Conservation (phyloP, 2,113 vertebrate genomes). For the Halcyon senegalensis region DNA sequence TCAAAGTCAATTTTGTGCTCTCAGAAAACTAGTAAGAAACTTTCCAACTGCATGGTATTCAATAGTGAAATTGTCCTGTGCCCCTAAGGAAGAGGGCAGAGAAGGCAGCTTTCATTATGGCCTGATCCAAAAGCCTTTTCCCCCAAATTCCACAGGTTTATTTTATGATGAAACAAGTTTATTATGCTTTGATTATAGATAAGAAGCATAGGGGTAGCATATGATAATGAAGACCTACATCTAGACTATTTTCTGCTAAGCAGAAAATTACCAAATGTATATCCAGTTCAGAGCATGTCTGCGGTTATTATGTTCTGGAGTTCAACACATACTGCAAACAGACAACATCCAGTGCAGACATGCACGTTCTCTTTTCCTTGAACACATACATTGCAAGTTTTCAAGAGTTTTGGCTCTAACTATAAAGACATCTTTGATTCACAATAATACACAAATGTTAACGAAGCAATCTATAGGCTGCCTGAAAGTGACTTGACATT, state of each 20-base stretch:
- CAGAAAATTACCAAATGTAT: background rate
- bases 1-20: background rate
- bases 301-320: background rate
- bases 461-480: background rate
- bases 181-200: background rate
- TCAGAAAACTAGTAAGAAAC: background rate
- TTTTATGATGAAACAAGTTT: background rate
- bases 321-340: background rate
- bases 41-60: background rate
- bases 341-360: background rate
- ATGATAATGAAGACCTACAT: background rate
- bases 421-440: constrained; percentile 3
- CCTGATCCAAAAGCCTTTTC: background rate
- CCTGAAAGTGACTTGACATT: constrained; percentile 19
- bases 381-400: background rate
- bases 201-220: background rate
- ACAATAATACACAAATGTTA: background rate
- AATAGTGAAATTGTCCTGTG: background rate
- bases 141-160: background rate
- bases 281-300: background rate
- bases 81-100: background rate
- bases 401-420: background rate
- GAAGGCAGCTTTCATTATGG: background rate
- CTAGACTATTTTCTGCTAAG: background rate
- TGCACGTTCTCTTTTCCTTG: background rate